phyloP scores from a whole-genome alignment of 2,797 vertebrate genomes.

The Heliangelus exortis region DNA sequence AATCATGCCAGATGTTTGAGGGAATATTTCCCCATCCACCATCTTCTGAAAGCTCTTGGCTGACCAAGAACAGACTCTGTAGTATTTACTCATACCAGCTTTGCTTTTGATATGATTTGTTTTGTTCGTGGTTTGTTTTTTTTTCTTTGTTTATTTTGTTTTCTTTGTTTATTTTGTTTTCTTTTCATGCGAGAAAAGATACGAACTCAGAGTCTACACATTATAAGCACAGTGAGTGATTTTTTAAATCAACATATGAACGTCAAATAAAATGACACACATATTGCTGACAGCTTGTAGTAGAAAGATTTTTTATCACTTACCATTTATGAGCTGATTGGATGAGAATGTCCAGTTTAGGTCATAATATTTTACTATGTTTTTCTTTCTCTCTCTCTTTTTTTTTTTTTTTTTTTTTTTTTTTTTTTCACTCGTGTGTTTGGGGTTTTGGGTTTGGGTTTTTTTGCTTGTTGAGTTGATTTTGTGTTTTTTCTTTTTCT shows the following conservation, averaged over 20 bases:
- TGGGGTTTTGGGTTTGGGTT: too few species aligned
- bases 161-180: too few species aligned
- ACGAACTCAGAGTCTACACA: not conserved
- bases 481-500: not conserved
- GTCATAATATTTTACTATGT: constrained; percentile 29
- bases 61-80: not conserved
- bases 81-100: not conserved
- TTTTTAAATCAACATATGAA: constrained; percentile 59
- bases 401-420: not conserved
- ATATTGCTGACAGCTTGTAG: constrained; percentile 21
- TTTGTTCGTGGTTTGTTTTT: too few species aligned
- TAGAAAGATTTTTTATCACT: constrained; percentile 60
- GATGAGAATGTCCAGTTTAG: constrained; percentile 42
- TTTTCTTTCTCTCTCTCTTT: not conserved
- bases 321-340: constrained; percentile 64
- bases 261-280: constrained; percentile 58
- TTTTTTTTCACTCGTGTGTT: too few species aligned
- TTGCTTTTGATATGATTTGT: not conserved
- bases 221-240: not conserved
- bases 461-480: not conserved
- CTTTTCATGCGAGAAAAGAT: constrained; percentile 17
- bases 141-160: too few species aligned
- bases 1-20: not conserved
- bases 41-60: constrained; percentile 14
- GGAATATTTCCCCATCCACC: constrained; percentile 8